A percentile compares a stretch with the other conserved stretches of the same genome.
Conservation (phyloP, 2,888 invertebrate genomes). For the Drosophila heteroneura region DNA sequence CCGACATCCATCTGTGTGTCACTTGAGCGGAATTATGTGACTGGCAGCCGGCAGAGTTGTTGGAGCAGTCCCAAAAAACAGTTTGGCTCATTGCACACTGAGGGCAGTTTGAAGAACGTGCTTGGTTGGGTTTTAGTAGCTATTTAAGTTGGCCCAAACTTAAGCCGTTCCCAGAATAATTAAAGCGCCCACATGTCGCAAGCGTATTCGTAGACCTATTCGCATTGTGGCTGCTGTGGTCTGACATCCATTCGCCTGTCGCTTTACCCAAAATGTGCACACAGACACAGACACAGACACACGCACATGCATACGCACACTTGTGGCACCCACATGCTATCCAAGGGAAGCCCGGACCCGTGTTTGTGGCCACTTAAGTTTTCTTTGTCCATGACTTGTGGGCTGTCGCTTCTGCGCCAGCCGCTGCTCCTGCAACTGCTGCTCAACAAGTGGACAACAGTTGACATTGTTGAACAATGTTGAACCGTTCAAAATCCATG, state of each 20-base stretch:
- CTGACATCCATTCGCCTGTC: constrained; percentile 19
- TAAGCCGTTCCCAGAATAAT: constrained; percentile 66
- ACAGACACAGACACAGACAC: background rate
- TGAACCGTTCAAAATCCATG: constrained; percentile 49
- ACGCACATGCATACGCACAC: constrained; percentile 2
- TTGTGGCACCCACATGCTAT: constrained; percentile 9
- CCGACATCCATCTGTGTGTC: constrained; percentile 44
- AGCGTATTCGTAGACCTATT: constrained; percentile 59
- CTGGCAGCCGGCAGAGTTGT: constrained; percentile 46
- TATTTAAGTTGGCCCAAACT: constrained; percentile 63
- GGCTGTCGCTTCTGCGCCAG: constrained; percentile 15
- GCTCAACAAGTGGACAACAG: constrained; percentile 75
- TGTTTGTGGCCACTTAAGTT: constrained; percentile 77
- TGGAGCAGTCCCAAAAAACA: constrained; percentile 44
- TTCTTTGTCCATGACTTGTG: constrained; percentile 75
- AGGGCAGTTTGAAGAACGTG: constrained; percentile 56
- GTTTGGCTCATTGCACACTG: constrained; percentile 71
- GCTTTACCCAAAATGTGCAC: background rate
- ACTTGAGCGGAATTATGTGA: constrained; percentile 76
- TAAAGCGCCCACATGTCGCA: constrained; percentile 73
- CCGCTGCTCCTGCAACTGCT: constrained; percentile 41
- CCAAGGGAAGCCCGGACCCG: constrained; percentile 15
- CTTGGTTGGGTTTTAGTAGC: constrained; percentile 69
- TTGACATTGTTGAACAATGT: constrained; percentile 71
- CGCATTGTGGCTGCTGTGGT: constrained; percentile 55